Base-by-base conservation (phyloP, 2,797 vertebrate species). In the Amblyraja radiata region DNA sequence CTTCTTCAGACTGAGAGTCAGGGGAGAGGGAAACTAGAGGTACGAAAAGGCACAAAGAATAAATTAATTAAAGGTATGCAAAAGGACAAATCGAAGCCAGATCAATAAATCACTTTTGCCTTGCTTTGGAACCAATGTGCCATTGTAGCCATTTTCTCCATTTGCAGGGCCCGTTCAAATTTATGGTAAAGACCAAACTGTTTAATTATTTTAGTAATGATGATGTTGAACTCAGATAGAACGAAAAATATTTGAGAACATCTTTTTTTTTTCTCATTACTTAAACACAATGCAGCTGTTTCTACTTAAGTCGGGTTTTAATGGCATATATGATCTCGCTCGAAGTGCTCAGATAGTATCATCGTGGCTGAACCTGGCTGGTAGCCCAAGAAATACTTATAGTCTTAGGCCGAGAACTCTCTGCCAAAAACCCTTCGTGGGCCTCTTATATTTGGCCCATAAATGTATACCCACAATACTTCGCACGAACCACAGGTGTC, bases 231-330 rank as follows among this genome's bases (percentile, higher is more conserved):
- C 28, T 84, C 81, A n/a, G 54, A 61, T 28, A 14, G 81, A 84
- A 84, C 14, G 4, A 84, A 84, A 61, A 6, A 25, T 84, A 84
- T n/a, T 84, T 61, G 13, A 58, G 71, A 74, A 23, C 46, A 28
- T n/a, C 11, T 83, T 11, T 16, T 61, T 58, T 81, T 61, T 61
- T 6, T 58, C 79, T 61, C 25, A 61, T 54, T 61, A 84, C 54
- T 61, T 7, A 58, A 84, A n/a, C 54, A 14, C 54, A 84, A n/a
- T 63, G 54, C 81, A 84, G 81, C 81, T 84, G 81, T 84, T 84
- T 11, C 81, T 6, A 84, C 81, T 84, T 63, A 84, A 84, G 81
- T 84, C n/a, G 21, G 81, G n/a, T 54, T 84, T 84, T 25, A 14
- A 61, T 84, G 54, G 28, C 46, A 54, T 84, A 84, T 61, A 61